These are phyloP conservation scores for Ophiothrix spiculata DNA, from an alignment of 35 echinoderm and acorn worm species.

Conservation along the genomic window DNA sequence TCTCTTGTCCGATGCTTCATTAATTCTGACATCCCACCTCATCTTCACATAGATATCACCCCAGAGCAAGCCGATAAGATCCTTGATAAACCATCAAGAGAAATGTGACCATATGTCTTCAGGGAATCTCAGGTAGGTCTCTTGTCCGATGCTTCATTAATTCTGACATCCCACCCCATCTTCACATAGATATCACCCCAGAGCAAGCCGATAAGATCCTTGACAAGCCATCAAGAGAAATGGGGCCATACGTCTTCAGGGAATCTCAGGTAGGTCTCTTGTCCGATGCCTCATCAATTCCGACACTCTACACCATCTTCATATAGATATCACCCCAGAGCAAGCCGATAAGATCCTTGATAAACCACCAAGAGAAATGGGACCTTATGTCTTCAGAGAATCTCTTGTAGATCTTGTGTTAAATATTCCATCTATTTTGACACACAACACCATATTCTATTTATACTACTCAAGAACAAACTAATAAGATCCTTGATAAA, in stretches of 20 bases:
- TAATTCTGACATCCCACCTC: constrained; percentile 77
- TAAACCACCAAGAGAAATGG: no score
- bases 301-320: no score
- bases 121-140: constrained; percentile 98
- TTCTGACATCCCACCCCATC: constrained; percentile 74
- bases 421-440: no score
- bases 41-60: constrained; percentile 92
- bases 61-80: constrained; percentile 90
- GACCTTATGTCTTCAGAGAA: no score
- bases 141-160: constrained; percentile 93
- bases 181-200: constrained; percentile 94
- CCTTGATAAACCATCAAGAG: constrained; percentile 68
- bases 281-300: no score
- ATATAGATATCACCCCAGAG: no score
- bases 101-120: constrained; percentile 92
- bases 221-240: constrained; percentile 76
- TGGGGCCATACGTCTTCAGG: constrained; percentile 93
- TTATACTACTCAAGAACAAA: no score
- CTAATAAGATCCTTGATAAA: no score
- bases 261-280: constrained; percentile 99
- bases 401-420: no score
- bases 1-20: constrained; percentile 97
- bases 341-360: no score
- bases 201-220: constrained; percentile 85
- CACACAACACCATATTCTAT: no score